Evolutionary conservation across 2,888 invertebrate genomes (phyloP).

Genomic region (Amblyteles armatorius): DNA sequence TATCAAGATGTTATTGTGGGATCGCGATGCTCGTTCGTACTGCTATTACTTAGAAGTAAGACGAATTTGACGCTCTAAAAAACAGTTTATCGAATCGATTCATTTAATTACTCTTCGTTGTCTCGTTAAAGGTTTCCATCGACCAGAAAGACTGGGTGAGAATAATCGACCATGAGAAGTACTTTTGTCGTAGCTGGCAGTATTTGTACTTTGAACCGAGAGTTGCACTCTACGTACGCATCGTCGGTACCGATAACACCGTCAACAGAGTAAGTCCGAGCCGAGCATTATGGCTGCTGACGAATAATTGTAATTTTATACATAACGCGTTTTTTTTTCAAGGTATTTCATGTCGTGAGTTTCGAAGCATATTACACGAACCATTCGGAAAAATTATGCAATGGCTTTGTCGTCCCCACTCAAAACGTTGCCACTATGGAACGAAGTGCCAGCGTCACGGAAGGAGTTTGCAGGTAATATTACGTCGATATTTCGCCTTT

Average conservation of each 20-base stretch:
- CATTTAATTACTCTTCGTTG: not conserved
- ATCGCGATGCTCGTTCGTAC: conserved; percentile 95
- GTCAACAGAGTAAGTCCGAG: conserved; percentile 91
- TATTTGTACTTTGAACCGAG: conserved; percentile 95
- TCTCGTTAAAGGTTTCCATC: conserved; percentile 89
- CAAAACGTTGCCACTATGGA: conserved; percentile 97
- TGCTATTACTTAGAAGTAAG: conserved; percentile 93
- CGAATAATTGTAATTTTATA: not conserved
- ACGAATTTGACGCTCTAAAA: not conserved
- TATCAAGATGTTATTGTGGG: conserved; percentile 96
- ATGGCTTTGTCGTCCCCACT: conserved; percentile 92
- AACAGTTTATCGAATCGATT: no score
- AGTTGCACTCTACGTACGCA: conserved; percentile 93
- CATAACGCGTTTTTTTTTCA: conserved; percentile 50
- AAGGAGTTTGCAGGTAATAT: conserved; percentile 93
- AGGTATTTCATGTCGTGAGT: conserved; percentile 96
- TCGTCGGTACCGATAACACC: conserved; percentile 97
- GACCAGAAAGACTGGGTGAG: conserved; percentile 98
- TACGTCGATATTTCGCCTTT: not conserved
- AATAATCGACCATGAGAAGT: conserved; percentile 96
- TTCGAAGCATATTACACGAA: conserved; percentile 95
- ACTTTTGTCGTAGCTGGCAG: conserved; percentile 98
- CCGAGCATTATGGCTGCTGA: not conserved
- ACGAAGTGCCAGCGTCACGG: conserved; percentile 96
- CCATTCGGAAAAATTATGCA: conserved; percentile 90